Evolutionary conservation across 2,113 vertebrate species (phyloP).

Genomic region (Tiliqua scincoides): DNA sequence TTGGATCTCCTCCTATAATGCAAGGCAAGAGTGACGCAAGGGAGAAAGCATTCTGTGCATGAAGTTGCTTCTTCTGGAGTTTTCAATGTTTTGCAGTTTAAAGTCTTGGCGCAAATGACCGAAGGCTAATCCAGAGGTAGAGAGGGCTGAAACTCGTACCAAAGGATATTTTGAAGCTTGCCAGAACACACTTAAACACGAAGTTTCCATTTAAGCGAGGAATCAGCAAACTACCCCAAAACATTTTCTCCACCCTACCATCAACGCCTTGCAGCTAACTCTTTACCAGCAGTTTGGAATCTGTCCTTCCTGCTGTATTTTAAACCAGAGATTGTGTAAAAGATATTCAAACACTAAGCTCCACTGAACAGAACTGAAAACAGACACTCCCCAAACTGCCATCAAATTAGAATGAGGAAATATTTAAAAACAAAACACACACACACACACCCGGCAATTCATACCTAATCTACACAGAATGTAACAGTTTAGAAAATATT

Average conservation of each 20-base stretch:
- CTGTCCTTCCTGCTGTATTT: not conserved
- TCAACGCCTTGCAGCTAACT: not conserved
- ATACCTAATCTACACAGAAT: not conserved
- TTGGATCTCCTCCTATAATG: not conserved
- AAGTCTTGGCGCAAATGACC: not conserved
- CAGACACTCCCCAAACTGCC: not conserved
- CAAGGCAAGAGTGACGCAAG: not conserved
- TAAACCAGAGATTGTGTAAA: not conserved
- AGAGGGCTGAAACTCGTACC: not conserved
- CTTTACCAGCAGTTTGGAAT: not conserved
- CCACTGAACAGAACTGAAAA: not conserved
- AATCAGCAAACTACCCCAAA: not conserved
- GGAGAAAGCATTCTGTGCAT: not conserved
- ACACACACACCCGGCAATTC: not conserved
- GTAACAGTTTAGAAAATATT: not conserved
- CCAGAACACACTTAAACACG: not conserved
- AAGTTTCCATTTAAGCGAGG: not conserved
- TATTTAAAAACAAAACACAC: no score
- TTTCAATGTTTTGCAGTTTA: not conserved
- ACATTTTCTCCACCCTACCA: not conserved
- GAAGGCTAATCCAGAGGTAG: not conserved
- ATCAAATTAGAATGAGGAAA: not conserved
- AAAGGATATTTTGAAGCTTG: not conserved
- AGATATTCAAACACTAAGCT: conserved; percentile 24
- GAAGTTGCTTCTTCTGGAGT: not conserved